Evolutionary conservation across 64 coral and sea anemone genomes (phyloP).

Genomic region (Platygyra sinensis): DNA sequence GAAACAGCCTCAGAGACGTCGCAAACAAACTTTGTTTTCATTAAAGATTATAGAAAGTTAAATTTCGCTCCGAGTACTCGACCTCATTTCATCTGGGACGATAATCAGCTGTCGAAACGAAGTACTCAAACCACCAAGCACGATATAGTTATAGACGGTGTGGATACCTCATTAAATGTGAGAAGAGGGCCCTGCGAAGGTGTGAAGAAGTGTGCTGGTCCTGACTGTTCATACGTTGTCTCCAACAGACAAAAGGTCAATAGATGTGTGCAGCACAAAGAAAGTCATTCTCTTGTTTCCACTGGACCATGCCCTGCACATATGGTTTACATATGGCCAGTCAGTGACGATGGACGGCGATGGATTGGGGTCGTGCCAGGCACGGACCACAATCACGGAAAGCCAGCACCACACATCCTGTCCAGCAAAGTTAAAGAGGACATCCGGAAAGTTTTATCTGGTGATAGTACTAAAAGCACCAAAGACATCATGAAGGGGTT

Average conservation of each 20-base stretch:
- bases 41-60: not conserved
- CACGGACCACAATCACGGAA: constrained; percentile 27
- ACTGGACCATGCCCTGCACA: constrained; percentile 23
- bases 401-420: constrained; percentile 28
- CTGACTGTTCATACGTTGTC: constrained; percentile 30
- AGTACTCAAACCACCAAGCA: not conserved
- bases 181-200: constrained; percentile 34
- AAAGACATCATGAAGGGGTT: too few species aligned
- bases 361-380: constrained; percentile 46
- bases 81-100: constrained; percentile 35
- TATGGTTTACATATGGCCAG: constrained; percentile 63
- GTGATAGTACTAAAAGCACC: constrained; percentile 33
- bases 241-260: constrained; percentile 53
- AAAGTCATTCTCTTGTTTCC: constrained; percentile 29
- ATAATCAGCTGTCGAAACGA: constrained; percentile 34
- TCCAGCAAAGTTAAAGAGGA: constrained; percentile 63
- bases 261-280: constrained; percentile 31
- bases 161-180: not conserved
- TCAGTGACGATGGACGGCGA: constrained; percentile 37
- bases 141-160: constrained; percentile 9
- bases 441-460: constrained; percentile 45
- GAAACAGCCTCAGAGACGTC: not conserved
- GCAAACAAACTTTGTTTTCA: not conserved
- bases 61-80: constrained; percentile 4
- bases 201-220: constrained; percentile 20